Percentiles rank a stretch among this genome's conserved stretches.
Conservation (phyloP, 2,888 invertebrate genomes). For the Lampropteryx suffumata region DNA sequence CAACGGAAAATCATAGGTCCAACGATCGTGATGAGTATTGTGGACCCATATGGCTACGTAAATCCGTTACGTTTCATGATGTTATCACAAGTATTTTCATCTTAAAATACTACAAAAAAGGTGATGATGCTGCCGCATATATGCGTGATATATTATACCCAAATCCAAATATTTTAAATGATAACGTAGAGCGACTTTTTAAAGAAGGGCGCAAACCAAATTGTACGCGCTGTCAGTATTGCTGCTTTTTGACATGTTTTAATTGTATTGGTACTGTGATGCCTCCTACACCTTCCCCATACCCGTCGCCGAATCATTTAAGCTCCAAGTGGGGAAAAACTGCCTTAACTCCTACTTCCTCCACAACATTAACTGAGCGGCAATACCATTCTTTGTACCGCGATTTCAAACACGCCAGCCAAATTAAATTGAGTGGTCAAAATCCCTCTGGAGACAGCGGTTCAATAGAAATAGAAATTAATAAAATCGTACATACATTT, state of each 20-base stretch:
- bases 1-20: too few relatives aligned
- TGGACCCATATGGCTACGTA: too few relatives aligned
- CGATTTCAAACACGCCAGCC: conserved; percentile 20
- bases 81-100: background rate
- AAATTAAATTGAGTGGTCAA: conserved; percentile 9
- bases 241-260: conserved; percentile 2
- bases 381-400: conserved; percentile 15
- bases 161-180: background rate
- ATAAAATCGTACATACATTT: conserved; percentile 16
- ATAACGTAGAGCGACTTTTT: conserved; percentile 3
- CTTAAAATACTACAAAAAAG: conserved; percentile 10
- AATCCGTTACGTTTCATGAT: too few relatives aligned
- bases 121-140: background rate
- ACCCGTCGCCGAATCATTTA: background rate
- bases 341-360: background rate
- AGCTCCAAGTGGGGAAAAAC: background rate
- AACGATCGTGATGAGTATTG: too few relatives aligned
- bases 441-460: background rate
- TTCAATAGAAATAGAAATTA: conserved; percentile 10
- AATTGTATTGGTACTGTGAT: conserved; percentile 6
- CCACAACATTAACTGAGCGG: conserved; percentile 5
- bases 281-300: conserved; percentile 17
- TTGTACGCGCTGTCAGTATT: conserved; percentile 15
- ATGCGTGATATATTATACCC: background rate
- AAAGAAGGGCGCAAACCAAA: conserved; percentile 4